Evolutionary conservation across 2,113 vertebrate species (phyloP).

Genomic region (Sorex araneus): DNA sequence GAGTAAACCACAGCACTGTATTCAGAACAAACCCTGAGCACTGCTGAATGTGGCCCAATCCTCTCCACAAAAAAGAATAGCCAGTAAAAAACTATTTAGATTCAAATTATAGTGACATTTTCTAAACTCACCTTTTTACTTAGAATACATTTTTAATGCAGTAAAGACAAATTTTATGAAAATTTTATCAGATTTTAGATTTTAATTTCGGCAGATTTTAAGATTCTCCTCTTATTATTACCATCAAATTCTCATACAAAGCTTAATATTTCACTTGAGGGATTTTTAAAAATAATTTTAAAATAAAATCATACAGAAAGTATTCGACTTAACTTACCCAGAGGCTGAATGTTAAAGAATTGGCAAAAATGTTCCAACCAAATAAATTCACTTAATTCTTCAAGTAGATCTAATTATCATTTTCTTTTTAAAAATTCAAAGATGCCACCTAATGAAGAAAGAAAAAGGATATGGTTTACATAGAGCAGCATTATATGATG

Average conservation of each 20-base stretch:
- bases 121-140: conserved; percentile 13
- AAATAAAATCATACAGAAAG: conserved; percentile 61
- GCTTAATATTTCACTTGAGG: conserved; percentile 46
- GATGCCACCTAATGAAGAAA: conserved; percentile 86
- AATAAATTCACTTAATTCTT: conserved; percentile 87
- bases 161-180: neutral
- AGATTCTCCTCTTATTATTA: neutral
- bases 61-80: neutral
- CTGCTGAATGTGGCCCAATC: too few species aligned
- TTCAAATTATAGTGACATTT: conserved; percentile 55
- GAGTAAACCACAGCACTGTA: too few species aligned
- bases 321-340: conserved; percentile 85
- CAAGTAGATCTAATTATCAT: conserved; percentile 85
- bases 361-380: conserved; percentile 83
- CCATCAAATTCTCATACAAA: conserved; percentile 56
- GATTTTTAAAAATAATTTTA: conserved; percentile 8
- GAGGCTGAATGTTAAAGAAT: conserved; percentile 77
- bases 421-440: conserved; percentile 76
- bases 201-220: neutral
- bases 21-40: too few species aligned
- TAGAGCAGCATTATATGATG: neutral
- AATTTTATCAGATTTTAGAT: conserved; percentile 26
- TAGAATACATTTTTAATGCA: neutral
- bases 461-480: conserved; percentile 73
- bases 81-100: conserved; percentile 25